phyloP scores from a whole-genome alignment of 2,797 vertebrate genomes.

The Anniella stebbinsi region DNA sequence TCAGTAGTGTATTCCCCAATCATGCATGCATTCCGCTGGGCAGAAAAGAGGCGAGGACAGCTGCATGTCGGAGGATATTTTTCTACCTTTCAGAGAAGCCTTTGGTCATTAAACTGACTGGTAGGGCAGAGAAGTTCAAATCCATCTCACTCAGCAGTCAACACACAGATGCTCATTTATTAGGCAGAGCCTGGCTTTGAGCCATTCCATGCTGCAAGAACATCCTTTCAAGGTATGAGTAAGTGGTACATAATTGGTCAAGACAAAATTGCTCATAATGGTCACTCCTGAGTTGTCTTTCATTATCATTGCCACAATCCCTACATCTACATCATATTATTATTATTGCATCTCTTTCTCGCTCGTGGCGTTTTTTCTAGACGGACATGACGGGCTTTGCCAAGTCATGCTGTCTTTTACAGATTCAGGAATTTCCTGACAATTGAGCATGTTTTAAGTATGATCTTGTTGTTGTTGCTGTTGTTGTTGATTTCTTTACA shows the following conservation, averaged over 20 bases:
- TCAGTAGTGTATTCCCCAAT: slow-evolving; percentile 33
- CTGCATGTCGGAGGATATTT: background rate
- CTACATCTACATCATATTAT: background rate
- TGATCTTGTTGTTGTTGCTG: no score
- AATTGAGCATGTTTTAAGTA: no score
- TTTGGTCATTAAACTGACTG: slow-evolving; percentile 13
- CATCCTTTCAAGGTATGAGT: background rate
- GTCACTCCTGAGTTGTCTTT: background rate
- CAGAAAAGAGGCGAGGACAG: slow-evolving; percentile 42
- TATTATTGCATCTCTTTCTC: no score
- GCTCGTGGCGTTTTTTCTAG: no score
- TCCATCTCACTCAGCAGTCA: background rate
- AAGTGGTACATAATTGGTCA: background rate
- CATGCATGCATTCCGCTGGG: slow-evolving; percentile 23
- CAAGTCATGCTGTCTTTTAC: no score
- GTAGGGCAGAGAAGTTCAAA: slow-evolving; percentile 18
- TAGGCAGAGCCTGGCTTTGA: background rate
- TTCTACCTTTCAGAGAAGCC: background rate
- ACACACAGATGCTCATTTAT: slow-evolving; percentile 3
- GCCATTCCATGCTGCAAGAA: background rate
- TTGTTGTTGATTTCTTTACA: background rate
- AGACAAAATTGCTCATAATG: background rate
- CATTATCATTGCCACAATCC: background rate
- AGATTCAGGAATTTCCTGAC: no score
- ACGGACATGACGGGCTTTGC: no score